A percentile compares a stretch with the other conserved stretches of the same genome.
phyloP scores from a whole-genome alignment of 2,113 vertebrate genomes.

The Zosterops pallidus region DNA sequence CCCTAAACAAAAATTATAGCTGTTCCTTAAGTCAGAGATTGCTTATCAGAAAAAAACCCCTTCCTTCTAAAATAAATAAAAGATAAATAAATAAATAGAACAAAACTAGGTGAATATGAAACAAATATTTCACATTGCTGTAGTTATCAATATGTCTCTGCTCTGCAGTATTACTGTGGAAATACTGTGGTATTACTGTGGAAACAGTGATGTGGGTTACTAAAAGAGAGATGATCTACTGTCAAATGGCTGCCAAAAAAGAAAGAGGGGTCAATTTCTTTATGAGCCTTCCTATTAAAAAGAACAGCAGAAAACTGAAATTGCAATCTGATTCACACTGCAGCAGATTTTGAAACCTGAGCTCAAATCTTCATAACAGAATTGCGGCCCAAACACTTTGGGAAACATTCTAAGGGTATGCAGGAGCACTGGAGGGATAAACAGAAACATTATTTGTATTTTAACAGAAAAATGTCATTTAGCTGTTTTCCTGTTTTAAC shows the following conservation, averaged over 20 bases:
- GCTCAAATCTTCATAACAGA: neutral
- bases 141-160: neutral
- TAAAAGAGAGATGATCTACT: slow-evolving; percentile 49
- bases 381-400: neutral
- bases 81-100: neutral
- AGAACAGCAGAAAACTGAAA: slow-evolving; percentile 10
- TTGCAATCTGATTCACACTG: neutral
- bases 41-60: slow-evolving; percentile 42
- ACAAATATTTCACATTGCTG: slow-evolving; percentile 12
- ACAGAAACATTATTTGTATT: slow-evolving; percentile 47
- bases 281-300: slow-evolving; percentile 24
- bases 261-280: slow-evolving; percentile 27
- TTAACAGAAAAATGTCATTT: slow-evolving; percentile 60
- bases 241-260: slow-evolving; percentile 41
- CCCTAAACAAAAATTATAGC: slow-evolving; percentile 60
- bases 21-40: slow-evolving; percentile 52
- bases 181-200: slow-evolving; percentile 50
- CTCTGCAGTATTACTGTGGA: slow-evolving; percentile 25
- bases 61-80: neutral
- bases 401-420: neutral
- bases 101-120: neutral
- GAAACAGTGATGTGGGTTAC: slow-evolving; percentile 42
- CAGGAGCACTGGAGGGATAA: slow-evolving; percentile 11
- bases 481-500: slow-evolving; percentile 54
- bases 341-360: slow-evolving; percentile 30